Base-by-base conservation (phyloP, 1,140 invertebrate genomes). In the Drosophila asahinai region DNA sequence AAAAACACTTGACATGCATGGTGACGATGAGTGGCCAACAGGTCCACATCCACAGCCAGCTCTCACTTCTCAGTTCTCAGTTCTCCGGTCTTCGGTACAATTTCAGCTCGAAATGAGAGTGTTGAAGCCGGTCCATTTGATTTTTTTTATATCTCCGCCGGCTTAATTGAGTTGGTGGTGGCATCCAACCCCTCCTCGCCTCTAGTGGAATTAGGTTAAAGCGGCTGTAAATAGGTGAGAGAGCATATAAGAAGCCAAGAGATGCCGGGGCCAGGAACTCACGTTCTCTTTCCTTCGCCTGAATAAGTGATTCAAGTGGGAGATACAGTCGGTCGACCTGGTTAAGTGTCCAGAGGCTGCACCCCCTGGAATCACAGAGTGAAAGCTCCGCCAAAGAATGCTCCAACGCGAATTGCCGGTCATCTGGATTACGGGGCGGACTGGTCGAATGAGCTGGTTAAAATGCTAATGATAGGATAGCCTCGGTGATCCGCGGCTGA, bases 1-100 rank as follows among this genome's bases (percentile, higher is more conserved):
- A 58, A 75, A 89, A 78, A 83, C 83, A 83, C 83, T 87, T 87
- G 84, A 89, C 83, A 89, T 89, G 83, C 77, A 81, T 89, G 83
- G 77, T 68, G 64, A 70, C 73, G 66, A 82, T 82, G 80, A 78
- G 79, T 81, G 72, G 60, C 55, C 40, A 70, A 63, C 77, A 47
- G 51, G 54, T 62, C 45, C 60, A 38, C 52, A 51, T 19, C 19
- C 27, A 17, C 48, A 14, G 30, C 27, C 38, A 36, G 57, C 54
- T 54, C 36, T 70, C 66, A 52, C 33, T 55, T 60, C 61, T n/a
- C 33, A 49, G 17, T 30, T 22, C 38, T 30, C 48, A 57, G 43
- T 42, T 58, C 15, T 9, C 49, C 40, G 12, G 38, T 52, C 42
- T 19, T n/a, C 42, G 15, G 42, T 49, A 15, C 54, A 42, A 27